phyloP scores from a whole-genome alignment of 30 jellyfish, hydroid and myxozoan species.

The Aurelia aurita complex sp. Pacific region DNA sequence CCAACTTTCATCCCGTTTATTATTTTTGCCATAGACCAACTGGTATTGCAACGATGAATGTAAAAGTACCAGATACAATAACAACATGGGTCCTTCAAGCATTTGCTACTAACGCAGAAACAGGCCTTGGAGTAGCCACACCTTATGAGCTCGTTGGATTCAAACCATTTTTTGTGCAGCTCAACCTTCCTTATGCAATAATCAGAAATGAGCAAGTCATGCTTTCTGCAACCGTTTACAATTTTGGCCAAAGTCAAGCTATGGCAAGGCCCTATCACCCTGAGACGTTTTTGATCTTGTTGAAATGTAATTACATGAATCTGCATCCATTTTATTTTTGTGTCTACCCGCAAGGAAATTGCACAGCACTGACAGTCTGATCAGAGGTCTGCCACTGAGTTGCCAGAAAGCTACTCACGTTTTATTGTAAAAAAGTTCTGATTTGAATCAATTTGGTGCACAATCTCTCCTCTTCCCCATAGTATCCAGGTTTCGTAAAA shows the following conservation, averaged over 20 bases:
- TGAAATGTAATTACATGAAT: too few relatives aligned
- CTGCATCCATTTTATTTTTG: too few relatives aligned
- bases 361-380: too few relatives aligned
- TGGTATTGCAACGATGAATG: constrained; percentile 18
- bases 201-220: constrained; percentile 26
- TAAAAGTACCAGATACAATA: constrained; percentile 32
- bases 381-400: too few relatives aligned
- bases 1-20: background rate
- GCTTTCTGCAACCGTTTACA: constrained; percentile 32
- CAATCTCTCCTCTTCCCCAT: too few relatives aligned
- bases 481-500: too few relatives aligned
- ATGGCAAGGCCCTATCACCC: background rate
- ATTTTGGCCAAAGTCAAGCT: constrained; percentile 7
- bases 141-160: constrained; percentile 17
- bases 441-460: too few relatives aligned
- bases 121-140: constrained; percentile 46
- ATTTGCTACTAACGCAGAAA: constrained; percentile 28
- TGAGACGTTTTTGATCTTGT: too few relatives aligned
- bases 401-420: too few relatives aligned
- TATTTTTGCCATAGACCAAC: background rate
- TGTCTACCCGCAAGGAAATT: too few relatives aligned
- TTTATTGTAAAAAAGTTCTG: too few relatives aligned
- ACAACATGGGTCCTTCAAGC: constrained; percentile 55
- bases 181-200: constrained; percentile 18
- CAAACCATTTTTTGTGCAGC: constrained; percentile 29